Evolutionary conservation across 2,888 invertebrate genomes (phyloP), one percentile per base, ranked within the genome.

Genomic region (Standfussiana lucernea): DNA sequence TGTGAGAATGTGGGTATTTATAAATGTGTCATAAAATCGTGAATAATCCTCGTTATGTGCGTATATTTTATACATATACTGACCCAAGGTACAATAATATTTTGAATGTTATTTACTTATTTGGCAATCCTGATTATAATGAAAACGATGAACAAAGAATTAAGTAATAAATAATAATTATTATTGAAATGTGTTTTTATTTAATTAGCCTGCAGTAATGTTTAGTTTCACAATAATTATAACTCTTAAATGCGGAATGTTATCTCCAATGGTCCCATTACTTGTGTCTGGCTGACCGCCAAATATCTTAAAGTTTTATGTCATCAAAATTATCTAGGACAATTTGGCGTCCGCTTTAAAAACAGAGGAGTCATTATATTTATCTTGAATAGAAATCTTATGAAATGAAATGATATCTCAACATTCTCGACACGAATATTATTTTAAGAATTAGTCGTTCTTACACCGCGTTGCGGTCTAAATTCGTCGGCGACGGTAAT

Each of bases 251-350:
- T 89, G 81, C 85, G 86, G 90, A 91, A 91, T 91, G 89, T 89
- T 89, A 91, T 92, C 90, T 92, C 91, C 91, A 92, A 92, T 92
- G 92, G 91, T 91, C 90, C 93, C 90, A 93, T 94, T 93, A 93
- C 92, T 93, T 91, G 90, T 86, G 77, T 84, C 91, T 96, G 96
- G 96, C 95, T 74, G 32, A 50, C 72, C 50, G 94, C 96, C 96
- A 96, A 94, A 90, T 92, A 91, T 91, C 90, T 89, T 92, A 90
- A 93, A 89, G 94, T 95, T 94, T 95, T 92, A 92, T 95, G 94
- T 93, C 95, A 95, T 95, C 94, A 94, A 94, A 94, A 95, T 95
- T 93, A 96, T 95, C 93, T 95, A 94, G 95, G 94, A 95, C 96
- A 94, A 95, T 96, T 95, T 95, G 94, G 95, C 94, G 94, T 91